A percentile compares a stretch with the other conserved stretches of the same genome.
Evolutionary conservation across 2,888 invertebrate genomes (phyloP).

Genomic region (Notocelia uddmanniana): DNA sequence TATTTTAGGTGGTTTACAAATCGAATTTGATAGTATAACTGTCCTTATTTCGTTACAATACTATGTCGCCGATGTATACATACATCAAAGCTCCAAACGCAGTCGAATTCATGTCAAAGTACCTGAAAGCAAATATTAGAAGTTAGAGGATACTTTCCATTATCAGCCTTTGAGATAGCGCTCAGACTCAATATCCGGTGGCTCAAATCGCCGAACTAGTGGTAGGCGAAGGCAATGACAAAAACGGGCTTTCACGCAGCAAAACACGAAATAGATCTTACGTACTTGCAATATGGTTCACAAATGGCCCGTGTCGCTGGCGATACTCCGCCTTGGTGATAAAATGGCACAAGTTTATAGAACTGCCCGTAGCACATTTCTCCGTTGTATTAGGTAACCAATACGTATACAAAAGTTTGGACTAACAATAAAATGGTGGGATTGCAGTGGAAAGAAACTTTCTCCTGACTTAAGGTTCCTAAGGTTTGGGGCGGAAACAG

Average conservation of each 20-base stretch:
- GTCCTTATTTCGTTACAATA: background rate
- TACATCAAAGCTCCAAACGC: constrained; percentile 6
- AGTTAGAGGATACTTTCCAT: constrained; percentile 23
- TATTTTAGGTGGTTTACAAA: constrained; percentile 2
- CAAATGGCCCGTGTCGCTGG: background rate
- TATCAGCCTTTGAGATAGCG: constrained; percentile 33
- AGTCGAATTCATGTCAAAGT: constrained; percentile 16
- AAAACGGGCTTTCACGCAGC: background rate
- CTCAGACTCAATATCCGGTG: constrained; percentile 36
- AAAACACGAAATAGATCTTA: background rate
- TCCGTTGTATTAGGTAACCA: constrained; percentile 1
- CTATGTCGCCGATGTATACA: background rate
- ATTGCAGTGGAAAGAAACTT: constrained; percentile 30
- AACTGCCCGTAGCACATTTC: background rate
- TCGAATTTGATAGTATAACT: background rate
- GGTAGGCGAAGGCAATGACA: background rate
- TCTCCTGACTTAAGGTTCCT: constrained; percentile 7
- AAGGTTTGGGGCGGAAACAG: constrained; percentile 12
- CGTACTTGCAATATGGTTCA: background rate
- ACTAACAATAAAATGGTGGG: constrained; percentile 34
- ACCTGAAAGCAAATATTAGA: constrained; percentile 35
- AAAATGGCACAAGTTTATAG: background rate
- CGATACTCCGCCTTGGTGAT: background rate
- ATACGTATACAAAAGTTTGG: constrained; percentile 9
- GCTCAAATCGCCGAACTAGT: background rate